These are phyloP conservation scores for Suillia variegata DNA, from an alignment of 2,888 invertebrate genomes.

Conservation along the genomic window DNA sequence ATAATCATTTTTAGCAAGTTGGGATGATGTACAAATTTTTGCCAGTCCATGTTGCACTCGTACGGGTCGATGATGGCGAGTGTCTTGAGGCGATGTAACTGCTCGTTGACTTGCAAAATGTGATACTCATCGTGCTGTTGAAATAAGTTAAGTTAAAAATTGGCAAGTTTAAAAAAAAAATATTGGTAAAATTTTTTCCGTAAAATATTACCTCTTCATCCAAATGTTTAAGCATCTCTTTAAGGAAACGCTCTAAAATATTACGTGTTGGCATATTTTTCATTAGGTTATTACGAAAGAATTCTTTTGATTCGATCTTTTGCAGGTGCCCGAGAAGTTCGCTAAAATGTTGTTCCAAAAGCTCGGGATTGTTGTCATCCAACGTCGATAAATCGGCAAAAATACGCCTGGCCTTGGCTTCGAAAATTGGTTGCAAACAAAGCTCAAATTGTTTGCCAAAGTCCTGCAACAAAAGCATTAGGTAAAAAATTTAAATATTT, in stretches of 20 bases:
- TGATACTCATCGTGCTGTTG: conserved; percentile 47
- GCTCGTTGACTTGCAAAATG: conserved; percentile 56
- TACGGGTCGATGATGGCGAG: conserved; percentile 59
- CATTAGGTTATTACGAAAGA: conserved; percentile 51
- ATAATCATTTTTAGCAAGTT: conserved; percentile 53
- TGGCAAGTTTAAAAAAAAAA: not conserved
- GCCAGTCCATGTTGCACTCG: conserved; percentile 58
- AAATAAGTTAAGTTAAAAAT: not conserved
- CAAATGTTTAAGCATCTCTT: conserved; percentile 51
- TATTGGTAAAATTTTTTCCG: not conserved
- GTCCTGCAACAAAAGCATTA: conserved; percentile 35
- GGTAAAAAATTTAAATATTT: not conserved
- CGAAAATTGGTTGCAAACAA: conserved; percentile 56
- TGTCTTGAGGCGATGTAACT: conserved; percentile 56
- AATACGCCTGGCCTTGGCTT: conserved; percentile 55
- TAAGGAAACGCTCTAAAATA: conserved; percentile 47
- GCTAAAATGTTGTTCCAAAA: conserved; percentile 42
- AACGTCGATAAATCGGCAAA: conserved; percentile 45
- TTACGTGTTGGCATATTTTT: conserved; percentile 51
- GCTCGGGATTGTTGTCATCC: conserved; percentile 33
- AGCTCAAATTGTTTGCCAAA: conserved; percentile 58
- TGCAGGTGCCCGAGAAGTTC: conserved; percentile 43
- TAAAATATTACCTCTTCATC: conserved; percentile 43
- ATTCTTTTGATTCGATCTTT: conserved; percentile 50
- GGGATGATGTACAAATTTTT: conserved; percentile 57